Evolutionary conservation across 1,140 invertebrate genomes (phyloP), one percentile per base, ranked within the genome.

Genomic region (Mactra quadrangularis): DNA sequence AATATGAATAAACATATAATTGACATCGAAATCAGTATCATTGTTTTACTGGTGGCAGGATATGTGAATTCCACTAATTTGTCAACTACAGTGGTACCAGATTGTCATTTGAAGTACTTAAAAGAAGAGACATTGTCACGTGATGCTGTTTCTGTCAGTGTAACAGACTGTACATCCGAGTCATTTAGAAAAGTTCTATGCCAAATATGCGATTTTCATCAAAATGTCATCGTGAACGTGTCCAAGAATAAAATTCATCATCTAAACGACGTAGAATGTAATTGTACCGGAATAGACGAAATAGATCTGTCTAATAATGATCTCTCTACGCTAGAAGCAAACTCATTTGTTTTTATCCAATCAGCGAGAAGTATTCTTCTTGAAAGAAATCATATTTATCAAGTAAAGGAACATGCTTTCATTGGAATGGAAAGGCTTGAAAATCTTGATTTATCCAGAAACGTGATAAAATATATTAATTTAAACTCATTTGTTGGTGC

Each of bases 301-400:
- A 64, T 64, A 38, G 60, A 64, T 27, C 9, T 64, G 13, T 64
- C 60, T 35, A 64, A 64, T 64, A 64, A 64, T 64, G 35, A 64
- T 7, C 31, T 64, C n/a, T 6, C 60, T 9, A 7, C 38, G 17
- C 60, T 64, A 2, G 17, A 25, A 25, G 60, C 31, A 3, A 41
- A 64, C 17, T 64, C 60, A 64, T 64, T 64, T 6, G 38, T 33
- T 15, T 19, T 64, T 19, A 11, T 27, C 60, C 31, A 64, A 41
- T 38, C 15, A 29, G 60, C 22, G 2, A 64, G 17, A 33, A 35
- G 17, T 17, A 64, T 64, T 64, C 1, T 35, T n/a, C 31, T 64
- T 11, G 17, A 29, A 64, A 19, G 60, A 64, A 64, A 64, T 64
- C 4, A 64, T n/a, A 64, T 64, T 41, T 41, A 64, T 41, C 31